phyloP scores from a whole-genome alignment of 2,113 vertebrate species.

The Cariama cristata region DNA sequence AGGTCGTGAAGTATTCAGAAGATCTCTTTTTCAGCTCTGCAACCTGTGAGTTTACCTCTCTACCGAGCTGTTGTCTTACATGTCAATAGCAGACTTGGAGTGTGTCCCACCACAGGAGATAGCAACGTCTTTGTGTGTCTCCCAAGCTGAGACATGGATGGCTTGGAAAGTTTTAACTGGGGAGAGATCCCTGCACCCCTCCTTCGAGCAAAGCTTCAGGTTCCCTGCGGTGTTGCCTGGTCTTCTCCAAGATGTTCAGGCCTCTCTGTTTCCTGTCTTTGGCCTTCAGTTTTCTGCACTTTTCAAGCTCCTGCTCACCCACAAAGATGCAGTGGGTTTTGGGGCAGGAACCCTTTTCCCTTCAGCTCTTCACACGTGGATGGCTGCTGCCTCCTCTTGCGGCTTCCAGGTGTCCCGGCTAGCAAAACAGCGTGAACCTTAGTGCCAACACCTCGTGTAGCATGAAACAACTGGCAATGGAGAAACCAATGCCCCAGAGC shows the following conservation, averaged over 20 bases:
- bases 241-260: not conserved
- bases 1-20: not conserved
- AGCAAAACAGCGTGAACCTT: not conserved
- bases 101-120: fast-evolving
- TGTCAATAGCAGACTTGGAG: not conserved
- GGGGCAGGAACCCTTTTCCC: not conserved
- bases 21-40: not conserved
- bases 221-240: not conserved
- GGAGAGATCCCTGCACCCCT: not conserved
- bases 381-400: not conserved
- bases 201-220: fast-evolving
- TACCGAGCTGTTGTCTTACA: fast-evolving
- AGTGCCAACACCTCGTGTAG: not conserved
- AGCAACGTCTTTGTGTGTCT: not conserved
- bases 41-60: not conserved
- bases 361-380: not conserved
- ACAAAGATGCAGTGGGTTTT: not conserved
- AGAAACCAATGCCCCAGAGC: fast-evolving
- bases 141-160: not conserved
- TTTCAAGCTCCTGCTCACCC: not conserved
- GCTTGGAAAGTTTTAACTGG: not conserved
- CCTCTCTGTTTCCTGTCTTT: not conserved
- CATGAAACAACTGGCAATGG: not conserved
- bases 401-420: not conserved
- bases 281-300: not conserved